Conservation (phyloP, 2,113 vertebrate species). For the Elephantulus edwardii region DNA sequence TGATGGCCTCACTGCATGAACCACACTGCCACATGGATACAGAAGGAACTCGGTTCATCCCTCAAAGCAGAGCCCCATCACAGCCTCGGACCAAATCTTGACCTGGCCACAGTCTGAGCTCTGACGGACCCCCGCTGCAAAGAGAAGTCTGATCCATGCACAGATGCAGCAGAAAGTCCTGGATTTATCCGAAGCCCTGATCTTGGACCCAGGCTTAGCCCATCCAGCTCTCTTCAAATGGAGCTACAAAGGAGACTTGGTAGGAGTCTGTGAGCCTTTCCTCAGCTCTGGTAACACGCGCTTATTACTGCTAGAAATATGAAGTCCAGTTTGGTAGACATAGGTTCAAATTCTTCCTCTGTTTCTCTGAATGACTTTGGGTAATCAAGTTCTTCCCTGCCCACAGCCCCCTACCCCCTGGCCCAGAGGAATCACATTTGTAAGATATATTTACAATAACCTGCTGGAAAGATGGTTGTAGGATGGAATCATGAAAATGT, state of each 20-base stretch:
- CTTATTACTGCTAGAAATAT: not conserved
- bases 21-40: not conserved
- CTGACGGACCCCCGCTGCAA: not conserved
- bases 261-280: fast-evolving
- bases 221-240: not conserved
- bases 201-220: not conserved
- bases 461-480: not conserved
- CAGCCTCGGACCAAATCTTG: not conserved
- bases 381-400: not conserved
- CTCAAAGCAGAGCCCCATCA: not conserved
- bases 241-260: not conserved
- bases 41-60: not conserved
- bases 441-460: not conserved
- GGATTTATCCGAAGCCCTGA: not conserved
- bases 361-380: not conserved
- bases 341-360: not conserved
- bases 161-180: not conserved
- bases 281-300: not conserved
- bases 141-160: not conserved
- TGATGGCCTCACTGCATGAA: not conserved
- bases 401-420: no score
- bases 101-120: not conserved
- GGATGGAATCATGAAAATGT: conserved; percentile 5
- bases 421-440: not conserved
- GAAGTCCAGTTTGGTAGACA: not conserved